These are phyloP conservation scores for Mamestra brassicae DNA, from an alignment of 2,888 invertebrate genomes.

Conservation along the genomic window DNA sequence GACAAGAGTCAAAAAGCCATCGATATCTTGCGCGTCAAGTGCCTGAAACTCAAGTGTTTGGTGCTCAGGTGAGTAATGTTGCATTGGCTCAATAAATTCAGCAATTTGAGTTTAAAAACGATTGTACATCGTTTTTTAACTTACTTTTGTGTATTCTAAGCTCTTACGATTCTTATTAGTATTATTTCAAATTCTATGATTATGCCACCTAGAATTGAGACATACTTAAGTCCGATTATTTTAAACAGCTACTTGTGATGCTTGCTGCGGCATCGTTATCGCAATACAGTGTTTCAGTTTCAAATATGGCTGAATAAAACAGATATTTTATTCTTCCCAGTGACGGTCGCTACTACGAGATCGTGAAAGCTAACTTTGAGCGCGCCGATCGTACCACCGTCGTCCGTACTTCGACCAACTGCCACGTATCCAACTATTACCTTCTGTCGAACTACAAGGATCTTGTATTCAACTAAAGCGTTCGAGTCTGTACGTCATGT, in stretches of 20 bases:
- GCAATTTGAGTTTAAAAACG: not conserved
- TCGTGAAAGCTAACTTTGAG: conserved; percentile 99
- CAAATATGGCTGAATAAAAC: not conserved
- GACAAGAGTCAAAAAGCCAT: conserved; percentile 99
- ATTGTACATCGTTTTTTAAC: too few relatives aligned
- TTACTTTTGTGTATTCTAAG: too few relatives aligned
- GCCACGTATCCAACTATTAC: conserved; percentile 98
- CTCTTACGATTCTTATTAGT: too few relatives aligned
- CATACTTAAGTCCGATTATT: too few relatives aligned
- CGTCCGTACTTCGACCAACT: conserved; percentile 98
- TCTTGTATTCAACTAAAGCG: conserved; percentile 96
- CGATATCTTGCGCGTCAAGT: conserved; percentile 98
- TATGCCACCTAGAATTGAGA: too few relatives aligned
- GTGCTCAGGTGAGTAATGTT: conserved; percentile 94
- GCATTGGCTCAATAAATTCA: not conserved
- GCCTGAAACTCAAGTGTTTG: conserved; percentile 97
- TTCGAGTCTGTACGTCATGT: conserved; percentile 27
- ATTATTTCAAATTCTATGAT: too few relatives aligned
- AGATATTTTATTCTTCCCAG: conserved; percentile 86
- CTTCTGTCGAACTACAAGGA: conserved; percentile 98
- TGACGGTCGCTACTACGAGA: conserved; percentile 99
- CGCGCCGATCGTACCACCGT: conserved; percentile 99
- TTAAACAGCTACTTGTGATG: too few relatives aligned
- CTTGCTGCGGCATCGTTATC: too few relatives aligned
- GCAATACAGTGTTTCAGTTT: too few relatives aligned